phyloP scores from a whole-genome alignment of 2,888 invertebrate genomes.

The Hypselothyrea guttata region DNA sequence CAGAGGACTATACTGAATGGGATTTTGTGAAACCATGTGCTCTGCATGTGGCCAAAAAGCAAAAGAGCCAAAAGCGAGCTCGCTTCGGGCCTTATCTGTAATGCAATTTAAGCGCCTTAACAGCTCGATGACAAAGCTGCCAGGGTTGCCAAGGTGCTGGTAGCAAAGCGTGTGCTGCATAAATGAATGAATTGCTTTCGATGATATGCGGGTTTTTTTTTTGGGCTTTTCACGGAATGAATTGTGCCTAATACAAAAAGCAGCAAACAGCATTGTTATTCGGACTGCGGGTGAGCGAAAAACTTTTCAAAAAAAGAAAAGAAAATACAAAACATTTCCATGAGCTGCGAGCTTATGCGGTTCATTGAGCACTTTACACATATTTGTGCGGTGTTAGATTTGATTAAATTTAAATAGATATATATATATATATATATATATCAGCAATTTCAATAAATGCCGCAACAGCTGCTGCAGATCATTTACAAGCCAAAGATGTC shows the following conservation, averaged over 20 bases:
- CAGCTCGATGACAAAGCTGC: constrained; percentile 19
- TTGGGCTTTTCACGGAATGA: neutral
- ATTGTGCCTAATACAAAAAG: too few relatives aligned
- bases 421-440: too few relatives aligned
- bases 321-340: neutral
- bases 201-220: constrained; percentile 2
- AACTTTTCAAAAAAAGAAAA: neutral
- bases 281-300: too few relatives aligned
- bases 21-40: constrained; percentile 1
- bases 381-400: neutral
- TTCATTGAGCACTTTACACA: neutral
- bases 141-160: constrained; percentile 1
- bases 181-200: constrained; percentile 1
- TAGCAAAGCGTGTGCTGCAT: neutral
- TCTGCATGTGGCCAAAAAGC: constrained; percentile 14
- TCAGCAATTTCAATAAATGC: constrained; percentile 30
- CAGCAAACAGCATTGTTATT: too few relatives aligned
- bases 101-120: constrained; percentile 29
- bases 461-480: constrained; percentile 31
- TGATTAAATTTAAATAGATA: constrained; percentile 34
- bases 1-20: constrained; percentile 18
- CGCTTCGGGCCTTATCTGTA: neutral
- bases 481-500: constrained; percentile 49
- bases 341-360: neutral
- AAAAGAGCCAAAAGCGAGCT: neutral